Conservation (phyloP, 2,888 invertebrate genomes). For the Conistra vaccinii region DNA sequence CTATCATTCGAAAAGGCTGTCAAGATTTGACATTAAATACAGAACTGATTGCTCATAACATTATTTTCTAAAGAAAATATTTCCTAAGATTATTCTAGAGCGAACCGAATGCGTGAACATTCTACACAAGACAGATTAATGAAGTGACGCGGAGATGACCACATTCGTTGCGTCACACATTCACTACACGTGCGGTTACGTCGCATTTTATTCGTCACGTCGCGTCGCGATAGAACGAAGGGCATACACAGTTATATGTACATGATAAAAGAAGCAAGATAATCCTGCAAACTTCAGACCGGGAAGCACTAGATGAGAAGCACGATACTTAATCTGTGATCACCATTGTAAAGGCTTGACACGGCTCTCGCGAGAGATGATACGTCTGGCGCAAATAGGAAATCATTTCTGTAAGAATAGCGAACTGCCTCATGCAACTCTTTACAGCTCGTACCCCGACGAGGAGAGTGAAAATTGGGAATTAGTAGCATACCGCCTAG, state of each 20-base stretch:
- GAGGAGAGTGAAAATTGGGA: not conserved
- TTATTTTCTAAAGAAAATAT: constrained; percentile 16
- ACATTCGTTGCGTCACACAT: constrained; percentile 36
- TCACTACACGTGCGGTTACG: constrained; percentile 47
- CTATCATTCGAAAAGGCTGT: constrained; percentile 5
- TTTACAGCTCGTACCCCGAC: not conserved
- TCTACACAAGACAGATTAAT: constrained; percentile 32
- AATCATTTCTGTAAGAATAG: not conserved
- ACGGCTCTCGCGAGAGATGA: not conserved
- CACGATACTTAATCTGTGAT: not conserved
- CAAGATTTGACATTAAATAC: constrained; percentile 19
- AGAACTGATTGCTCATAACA: constrained; percentile 4
- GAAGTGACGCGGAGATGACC: constrained; percentile 43
- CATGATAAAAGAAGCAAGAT: not conserved
- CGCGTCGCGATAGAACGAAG: not conserved
- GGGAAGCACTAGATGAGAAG: not conserved
- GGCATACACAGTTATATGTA: not conserved
- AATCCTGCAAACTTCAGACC: not conserved
- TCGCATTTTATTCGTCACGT: constrained; percentile 27
- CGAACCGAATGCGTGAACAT: constrained; percentile 4
- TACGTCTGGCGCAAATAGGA: not conserved
- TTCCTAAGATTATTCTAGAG: constrained; percentile 43
- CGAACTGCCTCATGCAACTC: not conserved
- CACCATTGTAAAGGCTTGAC: not conserved
- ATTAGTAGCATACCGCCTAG: not conserved